Base-by-base conservation (phyloP, 2,113 vertebrate genomes). In the Rhinichthys klamathensis region DNA sequence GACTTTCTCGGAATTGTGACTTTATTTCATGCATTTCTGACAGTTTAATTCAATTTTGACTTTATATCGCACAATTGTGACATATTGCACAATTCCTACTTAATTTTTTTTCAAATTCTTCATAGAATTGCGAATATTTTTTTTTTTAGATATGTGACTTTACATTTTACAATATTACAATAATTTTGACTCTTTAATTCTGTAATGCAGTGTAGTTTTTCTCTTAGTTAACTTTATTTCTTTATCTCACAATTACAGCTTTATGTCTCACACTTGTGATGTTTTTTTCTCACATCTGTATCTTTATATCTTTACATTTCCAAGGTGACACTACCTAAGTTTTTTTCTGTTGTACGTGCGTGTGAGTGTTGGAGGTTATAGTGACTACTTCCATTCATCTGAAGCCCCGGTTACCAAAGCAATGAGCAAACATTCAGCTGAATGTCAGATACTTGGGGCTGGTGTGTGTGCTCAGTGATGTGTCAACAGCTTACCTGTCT, bases 401-500 rank as follows among this genome's bases (percentile, higher is more conserved):
- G 6, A 56, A 49, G 21, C 32, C 54, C 27, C 82, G 54, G 27
- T 90, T 87, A 30, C 56, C 76, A 46, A 82, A 87, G 74, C 88
- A 83, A 75, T 82, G 70, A 79, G 61, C 54, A 82, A 78, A 86
- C 85, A 87, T 69, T 60, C 12, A 80, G 54, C 38, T 51, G 84
- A 60, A 51, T 80, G 63, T 80, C 78, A 77, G 77, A 60, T 63
- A n/a, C 6, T 44, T 51, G 0, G 58, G 6, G 69, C 35, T 12
- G 25, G 56, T 84, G 77, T 79, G 77, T 79, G 84, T 73, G 70
- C 21, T 81, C 67, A 85, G 54, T 35, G 12, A 38, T 35, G 16
- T 87, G 83, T 80, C 65, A 85, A 77, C 83, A 82, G 76, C 46
- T 44, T 49, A 83, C 81, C 81, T 72, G 81, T 73, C 32, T 82